phyloP scores from a whole-genome alignment of 2,797 vertebrate species.

The Microctenopoma lineatum region DNA sequence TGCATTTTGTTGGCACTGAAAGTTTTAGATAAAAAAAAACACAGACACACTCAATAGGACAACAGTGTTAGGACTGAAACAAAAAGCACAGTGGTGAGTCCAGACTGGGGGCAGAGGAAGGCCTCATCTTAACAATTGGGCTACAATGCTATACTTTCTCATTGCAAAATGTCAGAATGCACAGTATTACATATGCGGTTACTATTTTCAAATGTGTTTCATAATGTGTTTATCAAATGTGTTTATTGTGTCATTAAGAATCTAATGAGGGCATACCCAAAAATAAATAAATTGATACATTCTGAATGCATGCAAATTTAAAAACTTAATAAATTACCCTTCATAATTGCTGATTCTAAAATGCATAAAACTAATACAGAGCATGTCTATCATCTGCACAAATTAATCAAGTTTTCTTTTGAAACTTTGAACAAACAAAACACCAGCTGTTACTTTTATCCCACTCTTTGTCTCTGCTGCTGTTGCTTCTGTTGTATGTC shows the following conservation, averaged over 20 bases:
- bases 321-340: conserved; percentile 39
- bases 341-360: conserved; percentile 20
- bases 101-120: background rate
- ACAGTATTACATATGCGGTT: background rate
- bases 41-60: background rate
- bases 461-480: conserved; percentile 3
- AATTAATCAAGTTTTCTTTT: conserved; percentile 32
- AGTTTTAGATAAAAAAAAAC: background rate
- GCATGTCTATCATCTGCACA: conserved; percentile 36
- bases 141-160: background rate
- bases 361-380: conserved; percentile 38
- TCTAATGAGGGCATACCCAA: conserved; percentile 14
- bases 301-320: conserved; percentile 15
- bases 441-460: conserved; percentile 44
- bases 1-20: conserved; percentile 91
- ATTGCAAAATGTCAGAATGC: background rate
- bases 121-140: background rate
- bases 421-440: conserved; percentile 32
- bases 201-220: background rate
- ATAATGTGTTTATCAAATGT: background rate
- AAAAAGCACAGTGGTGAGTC: background rate
- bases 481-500: conserved; percentile 3
- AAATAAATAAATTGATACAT: conserved; percentile 25
- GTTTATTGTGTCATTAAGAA: conserved; percentile 13
- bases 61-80: background rate